Conservation (phyloP, 2,113 vertebrate species). For the Calyptomena viridis region DNA sequence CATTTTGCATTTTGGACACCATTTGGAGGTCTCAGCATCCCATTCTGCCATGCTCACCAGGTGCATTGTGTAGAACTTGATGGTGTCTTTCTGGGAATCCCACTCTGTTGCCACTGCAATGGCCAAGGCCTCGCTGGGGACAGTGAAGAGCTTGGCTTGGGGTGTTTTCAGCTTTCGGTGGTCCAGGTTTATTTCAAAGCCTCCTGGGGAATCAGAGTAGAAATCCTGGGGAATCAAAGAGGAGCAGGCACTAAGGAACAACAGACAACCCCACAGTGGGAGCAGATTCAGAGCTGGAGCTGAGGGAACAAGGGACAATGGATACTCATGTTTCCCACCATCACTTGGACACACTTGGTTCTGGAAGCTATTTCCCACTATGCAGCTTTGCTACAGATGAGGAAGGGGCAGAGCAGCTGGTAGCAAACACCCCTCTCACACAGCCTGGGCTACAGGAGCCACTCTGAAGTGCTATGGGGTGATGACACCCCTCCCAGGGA, state of each 20-base stretch:
- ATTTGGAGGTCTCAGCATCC: background rate
- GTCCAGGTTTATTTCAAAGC: slow-evolving; percentile 94
- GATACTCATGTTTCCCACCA: background rate
- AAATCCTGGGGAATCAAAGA: slow-evolving; percentile 64
- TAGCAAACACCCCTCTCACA: background rate
- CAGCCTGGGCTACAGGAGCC: background rate
- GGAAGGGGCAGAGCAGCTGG: background rate
- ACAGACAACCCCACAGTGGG: background rate
- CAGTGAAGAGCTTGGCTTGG: slow-evolving; percentile 89
- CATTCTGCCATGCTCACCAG: slow-evolving; percentile 71
- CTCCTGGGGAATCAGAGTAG: slow-evolving; percentile 75
- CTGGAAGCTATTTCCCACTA: background rate
- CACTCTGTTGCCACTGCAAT: slow-evolving; percentile 94
- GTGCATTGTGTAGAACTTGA: slow-evolving; percentile 96
- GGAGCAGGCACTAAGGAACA: slow-evolving; percentile 56
- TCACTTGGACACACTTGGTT: background rate
- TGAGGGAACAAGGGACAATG: background rate
- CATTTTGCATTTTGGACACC: background rate
- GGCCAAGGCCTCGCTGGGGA: slow-evolving; percentile 90
- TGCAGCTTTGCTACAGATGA: background rate
- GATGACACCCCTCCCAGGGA: background rate
- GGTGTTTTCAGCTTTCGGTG: slow-evolving; percentile 92
- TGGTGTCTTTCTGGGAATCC: slow-evolving; percentile 90
- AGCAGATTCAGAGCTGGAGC: background rate
- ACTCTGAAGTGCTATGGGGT: fast-evolving